phyloP scores from a whole-genome alignment of 2,797 vertebrate genomes.

The Crocodylus rhombifer region DNA sequence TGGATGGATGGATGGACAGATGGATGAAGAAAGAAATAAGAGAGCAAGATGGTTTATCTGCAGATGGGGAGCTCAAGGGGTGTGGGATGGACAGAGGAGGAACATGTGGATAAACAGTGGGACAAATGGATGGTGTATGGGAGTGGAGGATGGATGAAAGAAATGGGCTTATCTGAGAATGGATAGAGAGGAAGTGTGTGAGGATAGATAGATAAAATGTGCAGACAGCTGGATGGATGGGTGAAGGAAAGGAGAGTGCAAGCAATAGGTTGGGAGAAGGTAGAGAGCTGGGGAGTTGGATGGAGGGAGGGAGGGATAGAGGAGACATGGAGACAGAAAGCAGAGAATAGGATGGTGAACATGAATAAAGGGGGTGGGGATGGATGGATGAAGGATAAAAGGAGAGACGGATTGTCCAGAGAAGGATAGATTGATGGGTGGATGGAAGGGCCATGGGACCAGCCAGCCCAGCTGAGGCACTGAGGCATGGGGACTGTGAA shows the following conservation, averaged over 20 bases:
- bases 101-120: too few species aligned
- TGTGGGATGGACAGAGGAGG: neutral
- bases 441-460: slow-evolving; percentile 60
- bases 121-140: neutral
- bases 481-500: too few species aligned
- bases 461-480: too few species aligned
- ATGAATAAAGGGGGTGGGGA: neutral
- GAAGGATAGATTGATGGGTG: slow-evolving; percentile 3
- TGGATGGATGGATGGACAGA: too few species aligned
- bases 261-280: too few species aligned
- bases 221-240: neutral
- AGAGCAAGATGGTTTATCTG: too few species aligned
- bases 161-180: too few species aligned
- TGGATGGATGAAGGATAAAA: neutral
- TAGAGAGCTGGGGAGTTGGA: neutral
- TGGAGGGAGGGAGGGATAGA: neutral
- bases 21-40: too few species aligned
- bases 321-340: too few species aligned
- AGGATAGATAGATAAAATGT: neutral
- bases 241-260: too few species aligned
- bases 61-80: neutral
- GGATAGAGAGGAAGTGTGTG: neutral
- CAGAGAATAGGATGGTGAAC: neutral
- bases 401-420: too few species aligned
- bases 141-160: neutral